These are phyloP conservation scores for Phrynocephalus forsythii DNA, from an alignment of 2,797 vertebrate species.

Conservation along the genomic window DNA sequence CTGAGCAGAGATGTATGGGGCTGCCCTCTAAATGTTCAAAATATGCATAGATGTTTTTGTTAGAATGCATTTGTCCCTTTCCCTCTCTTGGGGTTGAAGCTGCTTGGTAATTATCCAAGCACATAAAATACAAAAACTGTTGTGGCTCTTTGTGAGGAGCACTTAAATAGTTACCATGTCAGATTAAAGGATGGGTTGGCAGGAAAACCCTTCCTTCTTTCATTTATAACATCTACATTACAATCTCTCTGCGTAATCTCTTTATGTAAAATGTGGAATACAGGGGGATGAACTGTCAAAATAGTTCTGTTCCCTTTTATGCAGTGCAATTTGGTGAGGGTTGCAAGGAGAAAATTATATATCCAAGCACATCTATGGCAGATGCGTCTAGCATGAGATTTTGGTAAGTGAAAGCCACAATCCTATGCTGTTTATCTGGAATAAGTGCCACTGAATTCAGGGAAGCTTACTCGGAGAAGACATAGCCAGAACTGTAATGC, in stretches of 20 bases:
- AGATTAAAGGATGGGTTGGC: slow-evolving; percentile 11
- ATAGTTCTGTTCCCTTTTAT: not conserved
- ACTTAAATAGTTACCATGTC: slow-evolving; percentile 27
- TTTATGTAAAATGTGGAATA: slow-evolving; percentile 5
- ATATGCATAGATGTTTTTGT: not conserved
- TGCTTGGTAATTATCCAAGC: slow-evolving; percentile 15
- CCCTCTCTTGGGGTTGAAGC: not conserved
- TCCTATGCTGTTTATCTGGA: no score
- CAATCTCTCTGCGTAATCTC: not conserved
- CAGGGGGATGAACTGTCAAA: not conserved
- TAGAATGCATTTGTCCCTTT: not conserved
- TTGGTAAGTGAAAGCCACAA: not conserved
- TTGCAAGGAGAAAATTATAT: not conserved
- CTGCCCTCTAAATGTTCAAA: not conserved
- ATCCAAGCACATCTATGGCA: not conserved
- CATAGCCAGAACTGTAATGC: not conserved
- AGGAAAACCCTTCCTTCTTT: slow-evolving; percentile 8
- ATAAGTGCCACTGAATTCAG: no score
- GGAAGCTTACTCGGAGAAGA: no score
- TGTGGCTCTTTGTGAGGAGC: not conserved
- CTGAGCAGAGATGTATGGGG: not conserved
- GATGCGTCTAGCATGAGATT: not conserved
- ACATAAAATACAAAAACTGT: slow-evolving; percentile 17
- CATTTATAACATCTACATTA: slow-evolving; percentile 15
- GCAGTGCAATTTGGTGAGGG: not conserved